These are phyloP conservation scores for Heliocidaris tuberculata DNA, from an alignment of 35 echinoderm and acorn worm genomes.

Conservation along the genomic window DNA sequence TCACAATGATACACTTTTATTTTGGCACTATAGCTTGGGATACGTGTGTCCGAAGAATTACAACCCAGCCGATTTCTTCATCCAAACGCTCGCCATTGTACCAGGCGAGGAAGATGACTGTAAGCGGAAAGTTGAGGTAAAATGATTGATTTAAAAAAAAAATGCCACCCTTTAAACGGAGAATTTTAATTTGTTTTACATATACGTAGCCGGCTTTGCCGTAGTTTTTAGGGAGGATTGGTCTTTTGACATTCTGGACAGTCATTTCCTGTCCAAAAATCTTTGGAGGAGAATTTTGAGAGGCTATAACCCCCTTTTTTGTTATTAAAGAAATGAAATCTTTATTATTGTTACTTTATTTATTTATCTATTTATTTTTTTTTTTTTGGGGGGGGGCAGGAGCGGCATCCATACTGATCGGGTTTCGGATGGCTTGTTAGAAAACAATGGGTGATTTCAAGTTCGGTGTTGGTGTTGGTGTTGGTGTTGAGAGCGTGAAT, in stretches of 20 bases:
- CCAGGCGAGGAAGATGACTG: slow-evolving; percentile 69
- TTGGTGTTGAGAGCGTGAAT: too few species aligned
- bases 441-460: too few species aligned
- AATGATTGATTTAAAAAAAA: neutral
- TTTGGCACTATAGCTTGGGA: slow-evolving; percentile 49
- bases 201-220: neutral
- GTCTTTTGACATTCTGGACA: neutral
- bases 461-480: too few species aligned
- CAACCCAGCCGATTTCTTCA: slow-evolving; percentile 87
- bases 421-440: too few species aligned
- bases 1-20: neutral
- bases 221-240: neutral
- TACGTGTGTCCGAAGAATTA: slow-evolving; percentile 75
- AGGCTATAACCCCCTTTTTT: too few species aligned
- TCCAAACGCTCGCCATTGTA: slow-evolving; percentile 68
- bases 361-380: too few species aligned
- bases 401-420: too few species aligned
- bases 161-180: neutral
- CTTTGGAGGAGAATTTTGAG: too few species aligned
- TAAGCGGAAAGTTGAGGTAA: slow-evolving; percentile 63
- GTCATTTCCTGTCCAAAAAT: too few species aligned
- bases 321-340: too few species aligned
- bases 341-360: too few species aligned
- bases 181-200: neutral
- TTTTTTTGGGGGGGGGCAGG: too few species aligned